phyloP scores from a whole-genome alignment of 1,140 invertebrate genomes.

The Apis dorsata region DNA sequence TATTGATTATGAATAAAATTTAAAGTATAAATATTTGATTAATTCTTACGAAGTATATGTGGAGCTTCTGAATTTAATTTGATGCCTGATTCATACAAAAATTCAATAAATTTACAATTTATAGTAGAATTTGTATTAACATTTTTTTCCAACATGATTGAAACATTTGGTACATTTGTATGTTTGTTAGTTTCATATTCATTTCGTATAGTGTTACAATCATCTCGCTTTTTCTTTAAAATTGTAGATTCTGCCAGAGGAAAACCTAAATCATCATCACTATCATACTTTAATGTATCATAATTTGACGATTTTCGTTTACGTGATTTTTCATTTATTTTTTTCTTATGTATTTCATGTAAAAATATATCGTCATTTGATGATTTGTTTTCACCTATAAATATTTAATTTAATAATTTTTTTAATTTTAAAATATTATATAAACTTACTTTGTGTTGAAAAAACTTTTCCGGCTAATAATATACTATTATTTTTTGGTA shows the following conservation, averaged over 20 bases:
- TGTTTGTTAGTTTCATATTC: background rate
- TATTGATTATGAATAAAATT: background rate
- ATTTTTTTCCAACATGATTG: background rate
- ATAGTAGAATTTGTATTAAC: background rate
- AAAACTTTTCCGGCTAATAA: slow-evolving; percentile 1
- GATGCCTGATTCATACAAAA: slow-evolving; percentile 68
- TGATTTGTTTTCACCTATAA: slow-evolving; percentile 7
- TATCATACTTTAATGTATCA: background rate
- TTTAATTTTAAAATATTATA: background rate
- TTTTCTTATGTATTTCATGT: background rate
- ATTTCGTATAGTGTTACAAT: background rate
- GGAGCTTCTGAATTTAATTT: slow-evolving; percentile 55
- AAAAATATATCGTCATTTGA: slow-evolving; percentile 6
- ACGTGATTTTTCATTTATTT: background rate
- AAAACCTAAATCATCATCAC: slow-evolving; percentile 26
- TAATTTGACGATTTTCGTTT: slow-evolving; percentile 33
- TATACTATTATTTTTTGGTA: background rate
- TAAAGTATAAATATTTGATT: background rate
- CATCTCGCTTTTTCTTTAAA: slow-evolving; percentile 33
- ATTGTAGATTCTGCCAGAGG: slow-evolving; percentile 28
- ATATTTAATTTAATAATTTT: slow-evolving; percentile 4
- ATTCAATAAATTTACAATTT: slow-evolving; percentile 54
- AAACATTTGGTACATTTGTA: background rate
- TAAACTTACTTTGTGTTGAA: slow-evolving; percentile 2
- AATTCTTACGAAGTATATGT: slow-evolving; percentile 65